A percentile compares a stretch with the other conserved stretches of the same genome.
These are phyloP conservation scores for Tenualosa thibaudeaui DNA, from an alignment of 2,797 vertebrate species.

Conservation along the genomic window DNA sequence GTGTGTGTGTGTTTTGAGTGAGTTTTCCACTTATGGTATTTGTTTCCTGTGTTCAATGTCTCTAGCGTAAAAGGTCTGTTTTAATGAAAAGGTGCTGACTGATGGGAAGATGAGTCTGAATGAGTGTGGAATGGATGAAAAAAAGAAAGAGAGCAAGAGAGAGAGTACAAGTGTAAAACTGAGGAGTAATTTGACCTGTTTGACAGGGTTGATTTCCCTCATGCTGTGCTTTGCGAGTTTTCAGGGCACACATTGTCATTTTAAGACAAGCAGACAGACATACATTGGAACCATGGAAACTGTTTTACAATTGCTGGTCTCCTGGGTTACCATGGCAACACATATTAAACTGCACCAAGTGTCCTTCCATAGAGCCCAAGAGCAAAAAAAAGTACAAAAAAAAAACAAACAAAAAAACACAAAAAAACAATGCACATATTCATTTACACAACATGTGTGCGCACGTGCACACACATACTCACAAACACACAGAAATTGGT, in stretches of 20 bases:
- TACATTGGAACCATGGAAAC: slow-evolving; percentile 29
- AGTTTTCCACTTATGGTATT: background rate
- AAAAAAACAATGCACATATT: background rate
- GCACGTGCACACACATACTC: background rate
- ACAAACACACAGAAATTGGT: background rate
- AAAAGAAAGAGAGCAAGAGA: background rate
- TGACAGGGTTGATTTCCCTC: slow-evolving; percentile 48
- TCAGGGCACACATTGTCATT: slow-evolving; percentile 70
- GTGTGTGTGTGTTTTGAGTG: background rate
- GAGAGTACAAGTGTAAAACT: background rate
- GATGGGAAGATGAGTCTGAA: background rate
- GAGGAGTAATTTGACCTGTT: slow-evolving; percentile 39
- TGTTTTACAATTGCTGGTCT: background rate
- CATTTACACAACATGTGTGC: background rate
- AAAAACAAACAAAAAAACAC: background rate
- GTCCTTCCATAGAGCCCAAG: background rate
- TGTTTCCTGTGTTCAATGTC: background rate
- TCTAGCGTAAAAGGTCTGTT: background rate
- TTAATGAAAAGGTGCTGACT: background rate
- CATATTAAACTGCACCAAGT: slow-evolving; percentile 15
- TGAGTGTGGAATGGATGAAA: background rate
- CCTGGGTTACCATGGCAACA: slow-evolving; percentile 22
- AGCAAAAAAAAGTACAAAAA: background rate
- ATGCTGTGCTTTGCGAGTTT: slow-evolving; percentile 63
- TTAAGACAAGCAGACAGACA: slow-evolving; percentile 38